Conservation (phyloP, 2,797 vertebrate genomes). For the Hemitrygon akajei region DNA sequence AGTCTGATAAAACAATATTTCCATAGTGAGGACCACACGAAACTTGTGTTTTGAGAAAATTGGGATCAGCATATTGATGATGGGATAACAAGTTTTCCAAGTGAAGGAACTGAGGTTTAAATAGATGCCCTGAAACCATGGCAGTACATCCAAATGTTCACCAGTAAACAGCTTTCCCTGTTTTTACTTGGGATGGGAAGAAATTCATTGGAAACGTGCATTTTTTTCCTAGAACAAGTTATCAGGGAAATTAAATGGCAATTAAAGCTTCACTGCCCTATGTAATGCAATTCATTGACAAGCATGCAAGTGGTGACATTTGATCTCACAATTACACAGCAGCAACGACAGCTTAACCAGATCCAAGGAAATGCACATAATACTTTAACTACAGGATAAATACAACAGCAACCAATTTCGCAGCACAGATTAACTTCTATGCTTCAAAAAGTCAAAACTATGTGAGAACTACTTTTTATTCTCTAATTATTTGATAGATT, state of each 20-base stretch:
- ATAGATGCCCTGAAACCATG: background rate
- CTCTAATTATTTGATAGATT: background rate
- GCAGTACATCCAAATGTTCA: background rate
- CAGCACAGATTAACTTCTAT: background rate
- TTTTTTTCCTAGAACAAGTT: background rate
- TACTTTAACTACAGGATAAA: background rate
- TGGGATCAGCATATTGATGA: background rate
- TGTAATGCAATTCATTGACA: background rate
- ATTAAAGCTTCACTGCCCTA: background rate
- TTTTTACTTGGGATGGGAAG: background rate
- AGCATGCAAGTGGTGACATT: background rate
- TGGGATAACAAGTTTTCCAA: background rate
- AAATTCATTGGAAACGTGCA: background rate
- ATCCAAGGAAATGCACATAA: background rate
- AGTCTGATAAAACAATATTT: background rate
- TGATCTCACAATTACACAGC: background rate
- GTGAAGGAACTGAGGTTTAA: background rate
- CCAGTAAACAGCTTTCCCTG: background rate
- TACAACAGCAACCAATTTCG: background rate
- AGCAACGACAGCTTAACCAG: background rate
- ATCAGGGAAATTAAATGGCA: background rate
- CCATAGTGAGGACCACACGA: background rate
- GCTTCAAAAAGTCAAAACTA: background rate
- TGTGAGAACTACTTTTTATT: background rate
- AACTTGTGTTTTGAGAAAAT: background rate